Evolutionary conservation across 2,888 invertebrate genomes (phyloP).

Genomic region (Danaus chrysippus): DNA sequence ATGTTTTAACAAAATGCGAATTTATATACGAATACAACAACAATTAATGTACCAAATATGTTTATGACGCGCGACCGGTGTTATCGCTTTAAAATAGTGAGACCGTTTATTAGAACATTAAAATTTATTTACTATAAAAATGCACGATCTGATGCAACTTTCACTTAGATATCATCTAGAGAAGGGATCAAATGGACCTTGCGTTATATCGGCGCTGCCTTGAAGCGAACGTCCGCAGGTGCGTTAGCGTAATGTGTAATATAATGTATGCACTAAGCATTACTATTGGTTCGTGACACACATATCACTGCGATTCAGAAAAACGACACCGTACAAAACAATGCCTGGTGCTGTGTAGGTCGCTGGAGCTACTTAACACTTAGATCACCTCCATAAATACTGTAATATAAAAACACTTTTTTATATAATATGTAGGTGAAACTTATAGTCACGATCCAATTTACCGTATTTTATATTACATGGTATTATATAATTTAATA

Average conservation of each 20-base stretch:
- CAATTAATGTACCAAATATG: no score
- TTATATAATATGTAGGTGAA: not conserved
- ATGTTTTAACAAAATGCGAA: not conserved
- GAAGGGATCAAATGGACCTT: conserved; percentile 68
- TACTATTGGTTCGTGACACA: conserved; percentile 17
- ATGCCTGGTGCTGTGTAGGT: conserved; percentile 17
- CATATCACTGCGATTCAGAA: conserved; percentile 9
- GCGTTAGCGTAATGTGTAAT: conserved; percentile 11
- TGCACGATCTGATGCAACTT: conserved; percentile 43
- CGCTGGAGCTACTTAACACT: conserved; percentile 2
- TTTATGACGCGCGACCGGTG: no score
- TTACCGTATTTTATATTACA: no score
- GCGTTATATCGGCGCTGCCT: conserved; percentile 54
- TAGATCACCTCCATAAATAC: conserved; percentile 20
- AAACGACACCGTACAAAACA: conserved; percentile 12
- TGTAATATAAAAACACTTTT: not conserved
- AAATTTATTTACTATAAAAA: conserved; percentile 16
- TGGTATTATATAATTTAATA: no score
- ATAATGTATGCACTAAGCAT: conserved; percentile 4
- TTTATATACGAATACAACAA: no score
- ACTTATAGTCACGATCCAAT: not conserved
- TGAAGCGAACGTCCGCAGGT: conserved; percentile 48
- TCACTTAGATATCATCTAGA: conserved; percentile 56
- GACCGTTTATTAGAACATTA: conserved; percentile 21
- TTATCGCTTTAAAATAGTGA: no score